Evolutionary conservation across 2,113 vertebrate species (phyloP).

Genomic region (Sapajus apella): DNA sequence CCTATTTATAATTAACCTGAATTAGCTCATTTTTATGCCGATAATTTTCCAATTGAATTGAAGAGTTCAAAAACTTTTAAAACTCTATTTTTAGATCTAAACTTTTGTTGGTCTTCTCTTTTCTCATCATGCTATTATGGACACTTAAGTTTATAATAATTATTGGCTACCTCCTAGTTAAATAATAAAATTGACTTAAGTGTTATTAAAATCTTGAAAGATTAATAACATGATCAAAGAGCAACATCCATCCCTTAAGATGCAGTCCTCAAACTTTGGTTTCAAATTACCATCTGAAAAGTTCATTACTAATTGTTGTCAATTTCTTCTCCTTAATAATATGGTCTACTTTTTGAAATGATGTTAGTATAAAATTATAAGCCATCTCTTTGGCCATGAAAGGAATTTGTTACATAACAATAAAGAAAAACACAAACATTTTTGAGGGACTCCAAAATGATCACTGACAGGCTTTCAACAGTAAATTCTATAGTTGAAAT

Average conservation of each 20-base stretch:
- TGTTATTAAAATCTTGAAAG: slow-evolving; percentile 69
- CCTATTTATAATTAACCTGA: neutral
- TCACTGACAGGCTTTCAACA: neutral
- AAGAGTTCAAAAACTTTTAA: slow-evolving; percentile 33
- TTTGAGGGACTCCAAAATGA: neutral
- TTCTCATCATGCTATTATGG: neutral
- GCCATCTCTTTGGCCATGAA: neutral
- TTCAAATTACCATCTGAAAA: slow-evolving; percentile 42
- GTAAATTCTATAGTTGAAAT: slow-evolving; percentile 2
- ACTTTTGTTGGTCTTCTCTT: slow-evolving; percentile 7
- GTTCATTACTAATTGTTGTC: neutral
- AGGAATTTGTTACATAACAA: neutral
- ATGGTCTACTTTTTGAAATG: neutral
- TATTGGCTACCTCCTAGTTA: slow-evolving; percentile 22
- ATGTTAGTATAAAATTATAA: neutral
- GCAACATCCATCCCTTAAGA: neutral
- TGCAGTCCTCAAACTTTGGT: slow-evolving; percentile 13
- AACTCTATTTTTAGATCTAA: neutral
- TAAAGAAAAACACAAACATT: neutral
- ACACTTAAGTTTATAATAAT: slow-evolving; percentile 51
- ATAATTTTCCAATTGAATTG: slow-evolving; percentile 9
- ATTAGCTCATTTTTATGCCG: neutral
- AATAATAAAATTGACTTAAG: slow-evolving; percentile 30
- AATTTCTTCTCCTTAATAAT: neutral
- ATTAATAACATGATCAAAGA: slow-evolving; percentile 69